Conservation (phyloP, 2,113 vertebrate genomes). For the Prochilodus magdalenae region DNA sequence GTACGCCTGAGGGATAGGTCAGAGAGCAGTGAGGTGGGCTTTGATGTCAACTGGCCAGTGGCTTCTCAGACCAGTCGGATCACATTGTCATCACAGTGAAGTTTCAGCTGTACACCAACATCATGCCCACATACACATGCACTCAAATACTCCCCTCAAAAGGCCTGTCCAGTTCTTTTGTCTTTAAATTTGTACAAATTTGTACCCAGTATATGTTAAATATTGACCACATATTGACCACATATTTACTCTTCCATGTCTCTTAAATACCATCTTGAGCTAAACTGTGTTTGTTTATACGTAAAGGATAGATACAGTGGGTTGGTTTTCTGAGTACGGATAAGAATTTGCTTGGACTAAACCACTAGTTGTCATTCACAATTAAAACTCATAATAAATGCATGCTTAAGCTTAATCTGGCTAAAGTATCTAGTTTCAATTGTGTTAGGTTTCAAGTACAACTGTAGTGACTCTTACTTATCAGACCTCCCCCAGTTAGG, state of each 20-base stretch:
- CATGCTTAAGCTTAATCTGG: no score
- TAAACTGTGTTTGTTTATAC: no score
- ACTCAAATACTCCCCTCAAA: not conserved
- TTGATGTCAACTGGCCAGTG: slow-evolving; percentile 29
- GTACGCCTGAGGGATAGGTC: not conserved
- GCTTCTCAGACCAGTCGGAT: slow-evolving; percentile 70
- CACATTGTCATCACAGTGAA: slow-evolving; percentile 62
- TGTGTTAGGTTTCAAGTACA: no score
- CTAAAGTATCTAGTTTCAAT: no score
- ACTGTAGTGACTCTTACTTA: no score
- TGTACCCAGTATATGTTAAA: no score
- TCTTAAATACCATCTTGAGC: not conserved
- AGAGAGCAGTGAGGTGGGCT: slow-evolving; percentile 53
- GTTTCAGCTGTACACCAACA: not conserved
- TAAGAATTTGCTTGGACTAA: no score
- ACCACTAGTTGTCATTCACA: no score
- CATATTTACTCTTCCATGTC: not conserved
- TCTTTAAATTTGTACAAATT: not conserved
- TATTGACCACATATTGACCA: not conserved
- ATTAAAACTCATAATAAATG: no score
- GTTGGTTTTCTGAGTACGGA: no score
- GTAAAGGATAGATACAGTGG: no score
- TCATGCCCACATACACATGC: not conserved
- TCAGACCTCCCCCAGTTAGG: no score
- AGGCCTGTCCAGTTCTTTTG: not conserved